phyloP scores from a whole-genome alignment of 2,797 vertebrate species.

The Avahi laniger region DNA sequence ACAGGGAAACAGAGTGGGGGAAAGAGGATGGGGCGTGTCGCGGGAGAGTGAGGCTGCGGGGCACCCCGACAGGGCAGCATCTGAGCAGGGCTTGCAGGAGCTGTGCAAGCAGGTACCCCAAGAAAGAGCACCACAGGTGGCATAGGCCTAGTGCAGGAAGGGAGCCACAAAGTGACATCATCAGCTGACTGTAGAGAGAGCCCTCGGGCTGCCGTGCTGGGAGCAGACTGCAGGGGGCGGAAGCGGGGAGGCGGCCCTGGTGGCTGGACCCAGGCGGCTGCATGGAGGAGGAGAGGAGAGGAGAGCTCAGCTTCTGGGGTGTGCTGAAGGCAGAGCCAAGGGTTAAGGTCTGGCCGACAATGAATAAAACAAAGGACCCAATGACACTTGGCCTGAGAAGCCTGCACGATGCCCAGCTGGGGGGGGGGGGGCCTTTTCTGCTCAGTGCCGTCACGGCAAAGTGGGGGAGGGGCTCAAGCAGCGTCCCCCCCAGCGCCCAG shows the following conservation, averaged over 20 bases:
- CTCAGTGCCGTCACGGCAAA: rapidly evolving
- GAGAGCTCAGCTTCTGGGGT: neutral
- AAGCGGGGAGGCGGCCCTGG: neutral
- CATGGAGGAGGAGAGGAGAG: neutral
- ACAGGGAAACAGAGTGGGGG: neutral
- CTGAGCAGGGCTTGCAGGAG: neutral
- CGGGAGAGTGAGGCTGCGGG: too few relatives aligned
- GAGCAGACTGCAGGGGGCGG: too few relatives aligned
- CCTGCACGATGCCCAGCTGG: rapidly evolving
- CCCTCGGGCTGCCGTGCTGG: neutral
- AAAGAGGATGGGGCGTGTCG: rapidly evolving
- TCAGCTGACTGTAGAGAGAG: too few relatives aligned
- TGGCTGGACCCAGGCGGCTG: too few relatives aligned
- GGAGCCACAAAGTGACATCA: neutral
- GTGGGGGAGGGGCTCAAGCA: neutral
- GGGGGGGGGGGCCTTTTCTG: neutral
- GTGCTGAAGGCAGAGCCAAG: neutral
- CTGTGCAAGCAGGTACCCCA: too few relatives aligned
- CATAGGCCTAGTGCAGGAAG: neutral
- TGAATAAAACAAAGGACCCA: neutral
- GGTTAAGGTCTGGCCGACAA: rapidly evolving
- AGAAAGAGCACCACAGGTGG: neutral
- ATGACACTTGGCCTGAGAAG: neutral
- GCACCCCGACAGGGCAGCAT: too few relatives aligned
- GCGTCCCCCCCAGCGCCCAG: neutral